phyloP scores from a whole-genome alignment of 2,113 vertebrate species.

The Lamprotornis superbus region DNA sequence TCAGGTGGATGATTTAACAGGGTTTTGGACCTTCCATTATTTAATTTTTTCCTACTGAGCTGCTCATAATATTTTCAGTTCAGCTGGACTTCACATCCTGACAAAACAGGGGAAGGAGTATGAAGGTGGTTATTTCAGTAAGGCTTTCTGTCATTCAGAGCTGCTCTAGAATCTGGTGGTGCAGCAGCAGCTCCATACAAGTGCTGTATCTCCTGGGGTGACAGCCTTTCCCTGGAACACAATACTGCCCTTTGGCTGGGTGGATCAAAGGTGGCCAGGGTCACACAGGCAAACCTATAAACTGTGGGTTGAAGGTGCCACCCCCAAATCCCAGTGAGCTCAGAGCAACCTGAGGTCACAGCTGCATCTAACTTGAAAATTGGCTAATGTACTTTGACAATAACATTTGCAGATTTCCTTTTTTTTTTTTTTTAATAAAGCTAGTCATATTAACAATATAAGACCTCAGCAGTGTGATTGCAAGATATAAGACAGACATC shows the following conservation, averaged over 20 bases:
- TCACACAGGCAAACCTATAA: slow-evolving; percentile 17
- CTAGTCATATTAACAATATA: slow-evolving; percentile 6
- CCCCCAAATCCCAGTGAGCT: slow-evolving; percentile 34
- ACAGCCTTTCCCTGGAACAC: neutral
- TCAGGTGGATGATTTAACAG: neutral
- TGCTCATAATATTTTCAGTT: neutral
- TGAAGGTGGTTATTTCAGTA: neutral
- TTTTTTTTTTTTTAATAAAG: slow-evolving; percentile 63
- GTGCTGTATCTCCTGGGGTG: neutral
- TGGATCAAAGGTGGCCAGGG: neutral
- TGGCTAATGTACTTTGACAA: slow-evolving; percentile 7
- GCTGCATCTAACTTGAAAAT: slow-evolving; percentile 37
- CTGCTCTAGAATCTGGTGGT: neutral
- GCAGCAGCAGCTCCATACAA: neutral
- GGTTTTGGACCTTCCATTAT: neutral
- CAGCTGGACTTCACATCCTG: neutral
- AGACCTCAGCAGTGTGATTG: neutral
- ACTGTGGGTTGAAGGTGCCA: slow-evolving; percentile 14
- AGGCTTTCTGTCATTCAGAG: neutral
- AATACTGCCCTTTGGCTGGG: neutral
- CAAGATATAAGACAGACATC: neutral
- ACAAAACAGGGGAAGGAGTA: neutral
- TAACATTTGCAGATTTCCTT: slow-evolving; percentile 50
- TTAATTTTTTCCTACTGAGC: neutral
- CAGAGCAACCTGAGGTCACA: slow-evolving; percentile 42